phyloP scores from a whole-genome alignment of 2,797 vertebrate genomes.

The Sciurus vulgaris region DNA sequence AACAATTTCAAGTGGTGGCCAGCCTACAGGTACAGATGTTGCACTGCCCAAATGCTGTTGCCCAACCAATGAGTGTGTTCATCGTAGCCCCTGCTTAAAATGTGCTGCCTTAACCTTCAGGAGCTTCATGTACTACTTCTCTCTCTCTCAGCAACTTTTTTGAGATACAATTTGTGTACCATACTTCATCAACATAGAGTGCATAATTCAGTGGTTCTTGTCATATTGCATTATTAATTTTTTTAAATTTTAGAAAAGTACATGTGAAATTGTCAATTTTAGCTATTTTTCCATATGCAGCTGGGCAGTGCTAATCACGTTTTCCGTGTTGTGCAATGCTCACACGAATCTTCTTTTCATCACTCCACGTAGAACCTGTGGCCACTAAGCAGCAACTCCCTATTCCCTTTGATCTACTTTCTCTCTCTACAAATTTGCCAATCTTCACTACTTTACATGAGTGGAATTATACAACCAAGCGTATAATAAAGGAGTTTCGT shows the following conservation, averaged over 20 bases:
- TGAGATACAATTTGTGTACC: background rate
- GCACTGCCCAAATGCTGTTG: background rate
- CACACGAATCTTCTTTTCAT: background rate
- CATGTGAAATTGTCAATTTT: background rate
- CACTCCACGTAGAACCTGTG: background rate
- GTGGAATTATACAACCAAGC: background rate
- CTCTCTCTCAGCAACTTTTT: background rate
- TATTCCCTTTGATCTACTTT: background rate
- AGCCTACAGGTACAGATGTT: conserved; percentile 91
- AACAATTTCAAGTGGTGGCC: conserved; percentile 92
- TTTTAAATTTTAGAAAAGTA: background rate
- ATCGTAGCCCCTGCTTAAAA: background rate
- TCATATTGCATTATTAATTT: background rate
- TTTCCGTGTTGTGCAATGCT: background rate
- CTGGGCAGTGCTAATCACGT: background rate
- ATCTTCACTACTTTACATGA: background rate
- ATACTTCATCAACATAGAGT: background rate
- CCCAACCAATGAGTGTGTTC: background rate
- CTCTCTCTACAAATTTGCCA: background rate
- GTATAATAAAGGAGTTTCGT: background rate
- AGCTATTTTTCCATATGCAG: background rate
- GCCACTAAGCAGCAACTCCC: background rate
- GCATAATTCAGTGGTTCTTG: background rate
- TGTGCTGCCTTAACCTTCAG: background rate
- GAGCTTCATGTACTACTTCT: background rate